These are phyloP conservation scores for Neotragus moschatus DNA, from an alignment of 2,113 vertebrate species.

Conservation along the genomic window DNA sequence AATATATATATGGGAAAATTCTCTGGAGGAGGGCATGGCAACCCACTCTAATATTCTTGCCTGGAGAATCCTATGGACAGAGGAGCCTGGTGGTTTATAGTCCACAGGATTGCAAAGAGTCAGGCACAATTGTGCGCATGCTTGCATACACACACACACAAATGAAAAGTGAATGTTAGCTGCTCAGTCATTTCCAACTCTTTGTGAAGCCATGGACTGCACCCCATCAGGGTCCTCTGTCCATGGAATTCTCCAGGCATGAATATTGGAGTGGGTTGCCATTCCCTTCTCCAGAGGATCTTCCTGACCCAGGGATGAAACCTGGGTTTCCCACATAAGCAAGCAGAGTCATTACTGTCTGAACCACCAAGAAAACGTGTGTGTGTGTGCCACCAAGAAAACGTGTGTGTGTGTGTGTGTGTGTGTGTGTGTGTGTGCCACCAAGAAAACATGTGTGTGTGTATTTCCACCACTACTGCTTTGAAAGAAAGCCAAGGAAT, in stretches of 20 bases:
- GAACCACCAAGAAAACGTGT: no score
- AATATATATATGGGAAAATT: not conserved
- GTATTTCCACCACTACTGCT: not conserved
- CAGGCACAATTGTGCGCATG: not conserved
- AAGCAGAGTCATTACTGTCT: not conserved
- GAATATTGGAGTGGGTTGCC: not conserved
- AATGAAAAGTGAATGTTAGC: not conserved
- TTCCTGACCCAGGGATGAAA: not conserved
- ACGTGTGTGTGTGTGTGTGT: no score
- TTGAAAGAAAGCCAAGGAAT: not conserved
- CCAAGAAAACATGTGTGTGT: fast-evolving
- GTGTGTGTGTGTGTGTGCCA: no score
- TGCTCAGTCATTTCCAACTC: not conserved
- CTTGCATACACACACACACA: not conserved
- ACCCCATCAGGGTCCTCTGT: not conserved
- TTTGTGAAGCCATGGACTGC: not conserved
- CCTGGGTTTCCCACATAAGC: not conserved
- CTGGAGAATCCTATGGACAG: not conserved
- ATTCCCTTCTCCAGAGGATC: not conserved
- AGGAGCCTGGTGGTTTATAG: not conserved
- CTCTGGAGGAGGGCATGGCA: not conserved
- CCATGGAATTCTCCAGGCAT: not conserved
- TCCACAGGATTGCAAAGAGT: not conserved
- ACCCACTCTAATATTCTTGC: not conserved
- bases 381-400: no score